Conservation (phyloP, 2,797 vertebrate genomes). For the Chromobotia macracanthus region DNA sequence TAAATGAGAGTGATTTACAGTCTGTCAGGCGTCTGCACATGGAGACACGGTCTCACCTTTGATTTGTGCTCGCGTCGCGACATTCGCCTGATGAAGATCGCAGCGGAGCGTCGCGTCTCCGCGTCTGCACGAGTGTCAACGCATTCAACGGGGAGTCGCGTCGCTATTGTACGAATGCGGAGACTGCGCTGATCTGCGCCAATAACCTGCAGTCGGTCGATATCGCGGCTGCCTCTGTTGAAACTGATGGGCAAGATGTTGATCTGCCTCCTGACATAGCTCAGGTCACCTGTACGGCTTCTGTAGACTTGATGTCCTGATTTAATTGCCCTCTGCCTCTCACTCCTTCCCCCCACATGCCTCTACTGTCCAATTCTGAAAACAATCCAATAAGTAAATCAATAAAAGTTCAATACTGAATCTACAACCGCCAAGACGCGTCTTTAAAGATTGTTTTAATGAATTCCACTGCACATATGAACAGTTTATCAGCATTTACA, state of each 20-base stretch:
- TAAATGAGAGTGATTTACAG: constrained; percentile 79
- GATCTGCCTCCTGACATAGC: too few species aligned
- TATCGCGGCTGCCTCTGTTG: too few species aligned
- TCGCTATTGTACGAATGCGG: neutral
- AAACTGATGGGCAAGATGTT: too few species aligned
- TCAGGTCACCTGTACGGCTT: too few species aligned
- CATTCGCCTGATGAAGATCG: too few species aligned
- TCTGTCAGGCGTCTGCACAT: constrained; percentile 76
- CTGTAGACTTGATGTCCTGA: neutral
- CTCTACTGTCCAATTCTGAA: neutral
- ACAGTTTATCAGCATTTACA: too few species aligned
- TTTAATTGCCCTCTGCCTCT: neutral
- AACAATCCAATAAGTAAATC: too few species aligned
- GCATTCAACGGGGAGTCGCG: constrained; percentile 62
- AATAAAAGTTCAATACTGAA: too few species aligned
- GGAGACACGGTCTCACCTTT: constrained; percentile 84
- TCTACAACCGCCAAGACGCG: too few species aligned
- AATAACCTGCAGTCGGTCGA: too few species aligned
- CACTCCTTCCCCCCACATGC: neutral
- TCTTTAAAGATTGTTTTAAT: too few species aligned
- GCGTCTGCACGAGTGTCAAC: constrained; percentile 66
- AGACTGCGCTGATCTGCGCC: neutral
- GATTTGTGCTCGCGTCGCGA: constrained; percentile 70
- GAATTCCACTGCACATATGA: too few species aligned
- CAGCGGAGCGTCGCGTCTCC: constrained; percentile 59